Conservation (phyloP, 2,113 vertebrate genomes). For the Trochalopteron elliotii region DNA sequence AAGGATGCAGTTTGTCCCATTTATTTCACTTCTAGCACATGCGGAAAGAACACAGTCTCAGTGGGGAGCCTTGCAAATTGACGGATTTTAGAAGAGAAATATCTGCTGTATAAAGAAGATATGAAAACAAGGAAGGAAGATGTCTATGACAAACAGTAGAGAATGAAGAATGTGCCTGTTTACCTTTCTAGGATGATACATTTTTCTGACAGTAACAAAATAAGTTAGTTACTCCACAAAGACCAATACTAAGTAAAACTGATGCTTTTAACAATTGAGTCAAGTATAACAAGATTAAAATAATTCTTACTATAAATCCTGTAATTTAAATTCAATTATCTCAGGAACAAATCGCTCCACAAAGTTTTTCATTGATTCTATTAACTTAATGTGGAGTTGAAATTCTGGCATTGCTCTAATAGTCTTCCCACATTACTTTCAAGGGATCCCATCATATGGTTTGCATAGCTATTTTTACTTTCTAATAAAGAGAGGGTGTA, state of each 20-base stretch:
- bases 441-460: background rate
- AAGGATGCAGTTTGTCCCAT: background rate
- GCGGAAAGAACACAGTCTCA: background rate
- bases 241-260: background rate
- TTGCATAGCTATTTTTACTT: background rate
- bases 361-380: conserved; percentile 6
- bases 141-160: background rate
- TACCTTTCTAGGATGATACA: background rate
- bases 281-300: conserved; percentile 18
- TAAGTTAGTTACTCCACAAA: background rate
- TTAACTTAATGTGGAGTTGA: background rate
- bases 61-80: background rate
- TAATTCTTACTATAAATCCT: conserved; percentile 11
- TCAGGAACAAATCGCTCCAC: background rate
- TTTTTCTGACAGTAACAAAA: background rate
- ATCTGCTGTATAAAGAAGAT: background rate
- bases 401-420: background rate
- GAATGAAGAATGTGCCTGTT: background rate
- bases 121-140: background rate
- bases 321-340: conserved; percentile 10
- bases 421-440: background rate
- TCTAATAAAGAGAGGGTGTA: background rate
- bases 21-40: background rate
- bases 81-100: conserved; percentile 4
- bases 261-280: conserved; percentile 4